Percentiles rank a stretch among this genome's conserved stretches.
Evolutionary conservation across 2,888 invertebrate species (phyloP).

Genomic region (Meandrusa payeni): DNA sequence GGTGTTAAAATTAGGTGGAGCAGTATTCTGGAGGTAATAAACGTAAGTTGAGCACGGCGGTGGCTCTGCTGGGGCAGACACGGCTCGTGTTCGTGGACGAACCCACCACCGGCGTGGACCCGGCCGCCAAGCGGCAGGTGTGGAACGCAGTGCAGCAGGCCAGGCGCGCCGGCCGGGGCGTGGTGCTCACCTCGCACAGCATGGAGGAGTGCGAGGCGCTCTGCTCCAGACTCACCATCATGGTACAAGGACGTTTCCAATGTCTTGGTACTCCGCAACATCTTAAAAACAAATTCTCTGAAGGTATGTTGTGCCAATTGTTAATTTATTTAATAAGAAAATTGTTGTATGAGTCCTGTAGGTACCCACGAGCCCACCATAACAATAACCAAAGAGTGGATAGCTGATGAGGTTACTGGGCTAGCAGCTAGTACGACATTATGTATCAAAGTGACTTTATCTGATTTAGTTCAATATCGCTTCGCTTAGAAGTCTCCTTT

Average conservation of each 20-base stretch:
- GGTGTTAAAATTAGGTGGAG: conserved; percentile 72
- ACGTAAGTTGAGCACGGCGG: conserved; percentile 86
- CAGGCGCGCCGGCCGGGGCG: conserved; percentile 84
- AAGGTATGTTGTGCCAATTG: no score
- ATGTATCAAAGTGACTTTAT: no score
- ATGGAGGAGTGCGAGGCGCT: conserved; percentile 93
- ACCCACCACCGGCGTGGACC: conserved; percentile 87
- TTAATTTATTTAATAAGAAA: no score
- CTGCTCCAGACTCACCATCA: conserved; percentile 89
- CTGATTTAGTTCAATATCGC: no score
- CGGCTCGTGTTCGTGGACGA: conserved; percentile 86
- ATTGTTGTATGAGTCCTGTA: no score
- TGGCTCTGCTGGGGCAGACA: conserved; percentile 85
- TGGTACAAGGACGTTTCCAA: conserved; percentile 89
- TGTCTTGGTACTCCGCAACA: conserved; percentile 88
- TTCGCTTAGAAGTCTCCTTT: no score
- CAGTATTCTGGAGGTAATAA: conserved; percentile 88
- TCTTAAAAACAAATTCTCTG: conserved; percentile 87
- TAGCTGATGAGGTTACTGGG: no score
- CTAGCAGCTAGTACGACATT: no score
- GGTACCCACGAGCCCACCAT: no score
- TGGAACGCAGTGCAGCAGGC: conserved; percentile 86
- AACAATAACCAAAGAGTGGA: no score
- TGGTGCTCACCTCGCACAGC: conserved; percentile 91
- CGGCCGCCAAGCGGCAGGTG: conserved; percentile 85